Base-by-base conservation (phyloP, 2,888 invertebrate species). In the Seladonia tumulorum region DNA sequence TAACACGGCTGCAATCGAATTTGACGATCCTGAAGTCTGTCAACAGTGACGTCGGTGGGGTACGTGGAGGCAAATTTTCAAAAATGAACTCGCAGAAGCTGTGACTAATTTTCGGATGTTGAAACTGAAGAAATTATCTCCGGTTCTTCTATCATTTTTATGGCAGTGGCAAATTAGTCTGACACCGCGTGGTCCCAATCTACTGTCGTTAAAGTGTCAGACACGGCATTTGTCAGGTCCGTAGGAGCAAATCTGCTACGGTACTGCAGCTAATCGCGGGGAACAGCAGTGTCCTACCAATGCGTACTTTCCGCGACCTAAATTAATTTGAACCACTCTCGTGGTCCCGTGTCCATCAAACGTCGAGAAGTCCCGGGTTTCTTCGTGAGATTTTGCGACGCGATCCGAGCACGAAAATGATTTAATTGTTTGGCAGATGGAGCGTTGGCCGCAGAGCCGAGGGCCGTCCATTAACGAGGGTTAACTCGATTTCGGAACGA, bases 401-500 rank as follows among this genome's bases (percentile, higher is more conserved):
- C 49, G 8, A 53, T 22, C 22, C 49, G 49, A 22, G 22, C n/a
- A 53, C 53, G 22, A 60, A 60, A 60, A 60, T 29, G 60, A 14
- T 25, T 60, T 25, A 25, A 25, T 60, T 25, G 60, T 60, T 25
- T 25, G 25, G n/a, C 25, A 25, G 25, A 25, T 25, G 60, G 60
- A 25, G 66, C 18, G 18, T 35, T 35, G 18, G 66, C 35, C 18
- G 35, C 35, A 29, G 29, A 83, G 80, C 76, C 76, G 39, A 78
- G 83, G 57, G 18, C 74, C 70, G 80, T n/a, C 77, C 35, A 57
- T 80, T 76, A 73, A 81, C 86, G 72, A 71, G 18, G 71, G 76
- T 74, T 70, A 81, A 81, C 84, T 89, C 80, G 82, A 79, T 84
- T 82, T 66, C 63, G 83, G 79, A 79, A 71, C 53, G 63, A 82